These are phyloP conservation scores for Athalia cordata DNA, from an alignment of 2,888 invertebrate species.

Conservation along the genomic window DNA sequence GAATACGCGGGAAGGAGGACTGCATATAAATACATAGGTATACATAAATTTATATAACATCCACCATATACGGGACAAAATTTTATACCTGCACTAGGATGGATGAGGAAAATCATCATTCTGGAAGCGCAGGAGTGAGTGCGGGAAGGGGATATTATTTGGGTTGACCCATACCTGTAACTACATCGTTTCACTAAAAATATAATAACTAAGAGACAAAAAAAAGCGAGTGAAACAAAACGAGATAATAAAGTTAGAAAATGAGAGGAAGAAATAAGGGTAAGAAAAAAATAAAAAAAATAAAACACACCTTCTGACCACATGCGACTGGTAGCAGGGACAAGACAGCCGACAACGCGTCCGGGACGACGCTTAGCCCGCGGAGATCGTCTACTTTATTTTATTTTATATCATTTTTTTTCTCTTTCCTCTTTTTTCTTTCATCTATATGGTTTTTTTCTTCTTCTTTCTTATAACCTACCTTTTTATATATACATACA, in stretches of 20 bases:
- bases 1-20: too few relatives aligned
- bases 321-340: slow-evolving; percentile 60
- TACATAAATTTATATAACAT: too few relatives aligned
- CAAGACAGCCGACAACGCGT: slow-evolving; percentile 70
- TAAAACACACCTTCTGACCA: too few relatives aligned
- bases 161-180: not conserved
- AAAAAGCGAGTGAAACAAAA: too few relatives aligned
- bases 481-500: too few relatives aligned
- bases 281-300: too few relatives aligned
- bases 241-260: slow-evolving; percentile 14
- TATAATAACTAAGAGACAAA: slow-evolving; percentile 64
- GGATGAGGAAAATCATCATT: not conserved
- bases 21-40: too few relatives aligned
- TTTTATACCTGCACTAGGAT: not conserved
- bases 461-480: too few relatives aligned
- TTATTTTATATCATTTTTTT: too few relatives aligned
- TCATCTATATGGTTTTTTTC: not conserved
- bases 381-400: not conserved
- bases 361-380: slow-evolving; percentile 13
- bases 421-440: not conserved
- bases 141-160: not conserved
- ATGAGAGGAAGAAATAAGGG: slow-evolving; percentile 43
- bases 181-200: slow-evolving; percentile 53
- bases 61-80: not conserved
- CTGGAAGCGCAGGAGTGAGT: not conserved